A percentile compares a stretch with the other conserved stretches of the same genome.
phyloP scores from a whole-genome alignment of 2,113 vertebrate species.

The Sinocyclocheilus rhinocerous region DNA sequence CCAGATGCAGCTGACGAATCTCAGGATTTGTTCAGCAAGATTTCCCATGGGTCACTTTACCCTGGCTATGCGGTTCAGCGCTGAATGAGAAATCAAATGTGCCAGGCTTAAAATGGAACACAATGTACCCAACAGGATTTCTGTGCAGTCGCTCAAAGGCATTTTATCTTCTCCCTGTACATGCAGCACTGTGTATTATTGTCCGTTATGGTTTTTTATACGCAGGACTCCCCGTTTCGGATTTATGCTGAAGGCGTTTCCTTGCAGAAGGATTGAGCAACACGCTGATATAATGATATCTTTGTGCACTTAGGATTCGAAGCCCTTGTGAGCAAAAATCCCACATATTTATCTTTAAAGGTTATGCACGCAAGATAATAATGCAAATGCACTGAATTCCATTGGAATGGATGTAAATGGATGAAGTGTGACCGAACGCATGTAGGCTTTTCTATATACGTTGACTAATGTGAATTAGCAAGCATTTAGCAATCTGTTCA shows the following conservation, averaged over 20 bases:
- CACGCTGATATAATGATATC: neutral
- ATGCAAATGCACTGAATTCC: neutral
- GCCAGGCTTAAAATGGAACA: slow-evolving; percentile 40
- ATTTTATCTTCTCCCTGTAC: slow-evolving; percentile 23
- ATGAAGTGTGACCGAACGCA: neutral
- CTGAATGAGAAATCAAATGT: slow-evolving; percentile 42
- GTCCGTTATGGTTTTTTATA: neutral
- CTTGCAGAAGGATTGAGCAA: neutral
- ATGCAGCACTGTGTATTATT: slow-evolving; percentile 4
- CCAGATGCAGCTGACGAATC: slow-evolving; percentile 9
- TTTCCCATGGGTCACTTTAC: slow-evolving; percentile 38
- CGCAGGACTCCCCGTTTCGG: slow-evolving; percentile 2
- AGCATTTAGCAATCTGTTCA: neutral
- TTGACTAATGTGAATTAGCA: neutral
- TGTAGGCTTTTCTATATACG: neutral
- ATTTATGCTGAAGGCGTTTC: neutral
- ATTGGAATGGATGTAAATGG: neutral
- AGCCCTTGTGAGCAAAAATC: neutral
- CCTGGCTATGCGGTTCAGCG: slow-evolving; percentile 12
- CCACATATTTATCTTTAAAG: neutral
- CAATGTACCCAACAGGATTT: slow-evolving; percentile 38
- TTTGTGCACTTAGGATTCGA: neutral
- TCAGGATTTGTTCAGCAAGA: slow-evolving; percentile 5
- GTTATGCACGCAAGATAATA: neutral
- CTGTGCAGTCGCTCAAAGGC: slow-evolving; percentile 25